Base-by-base conservation (phyloP, 2,888 invertebrate species). In the Sinotaia quadrata region DNA sequence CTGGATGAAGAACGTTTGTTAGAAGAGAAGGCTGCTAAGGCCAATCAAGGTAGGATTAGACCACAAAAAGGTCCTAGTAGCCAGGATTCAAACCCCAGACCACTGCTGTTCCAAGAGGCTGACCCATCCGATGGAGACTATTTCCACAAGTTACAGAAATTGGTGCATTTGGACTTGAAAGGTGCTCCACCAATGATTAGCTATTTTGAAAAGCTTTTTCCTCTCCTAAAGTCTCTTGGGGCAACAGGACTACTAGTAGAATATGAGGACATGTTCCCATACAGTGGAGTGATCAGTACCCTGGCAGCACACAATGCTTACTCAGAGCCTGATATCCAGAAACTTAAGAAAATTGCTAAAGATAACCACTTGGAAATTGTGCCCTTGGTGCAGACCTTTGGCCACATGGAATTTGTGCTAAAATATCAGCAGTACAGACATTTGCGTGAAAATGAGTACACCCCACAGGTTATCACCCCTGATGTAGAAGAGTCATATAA, bases 241-340 rank as follows among this genome's bases (percentile, higher is more conserved):
- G 94, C 92, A 0, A 94, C 93, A 29, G 94, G 93, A 0, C 83
- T 95, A 15, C 88, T 95, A 0, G 90, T 95, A 41, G 95, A 95
- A 83, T 95, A 95, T 83, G 95, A 95, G 86, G 95, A 95, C 79
- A 94, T 93, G 93, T 95, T 95, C 87, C 94, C 95, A 0, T 95
- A 92, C 84, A 86, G 89, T 29, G 92, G 91, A 5, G 75, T 79
- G 18, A 85, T 93, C 15, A 85, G 84, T 34, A 91, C 91, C 76
- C 87, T 93, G 44, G 90, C 92, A 54, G 92, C 93, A 3, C 87
- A 51, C 24, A 73, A 74, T 62, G 68, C 76, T 4, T 79, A 75
- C 65, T 68, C 73, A 10, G 27, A 24, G 41, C 41, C 66, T 21
- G 81, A 85, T 29, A 77, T 88, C 47, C 41, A 71, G 33, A 90